Percentiles rank a stretch among this genome's conserved stretches.
Evolutionary conservation across 2,888 invertebrate species (phyloP).

Genomic region (Scrobipalpa costella): DNA sequence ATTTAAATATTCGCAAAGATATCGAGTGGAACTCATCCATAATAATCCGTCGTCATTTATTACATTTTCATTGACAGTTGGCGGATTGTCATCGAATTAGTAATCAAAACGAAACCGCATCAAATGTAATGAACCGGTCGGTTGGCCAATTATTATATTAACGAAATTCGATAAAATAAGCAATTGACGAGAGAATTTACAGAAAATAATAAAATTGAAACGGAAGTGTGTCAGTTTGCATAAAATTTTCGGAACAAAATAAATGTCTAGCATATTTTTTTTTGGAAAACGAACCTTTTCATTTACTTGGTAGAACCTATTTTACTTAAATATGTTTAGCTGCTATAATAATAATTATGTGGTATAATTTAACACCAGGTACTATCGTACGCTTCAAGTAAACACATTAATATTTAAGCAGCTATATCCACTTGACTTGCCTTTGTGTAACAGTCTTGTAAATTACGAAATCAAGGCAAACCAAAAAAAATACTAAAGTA

Average conservation of each 20-base stretch:
- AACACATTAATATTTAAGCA: slow-evolving; percentile 49
- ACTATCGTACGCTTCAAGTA: slow-evolving; percentile 22
- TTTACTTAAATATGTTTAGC: no score
- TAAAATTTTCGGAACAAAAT: no score
- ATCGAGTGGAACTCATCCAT: background rate
- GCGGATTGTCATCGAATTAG: background rate
- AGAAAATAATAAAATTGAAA: background rate
- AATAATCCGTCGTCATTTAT: background rate
- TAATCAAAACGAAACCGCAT: slow-evolving; percentile 3
- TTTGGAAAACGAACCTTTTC: no score
- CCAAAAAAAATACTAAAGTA: background rate
- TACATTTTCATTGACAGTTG: background rate
- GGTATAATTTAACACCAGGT: background rate
- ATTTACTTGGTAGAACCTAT: no score
- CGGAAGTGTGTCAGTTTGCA: background rate
- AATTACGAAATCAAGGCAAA: background rate
- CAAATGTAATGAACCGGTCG: slow-evolving; percentile 6
- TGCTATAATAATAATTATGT: no score
- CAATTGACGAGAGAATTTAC: background rate
- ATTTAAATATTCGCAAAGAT: background rate
- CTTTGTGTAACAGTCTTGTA: slow-evolving; percentile 31
- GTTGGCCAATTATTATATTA: slow-evolving; percentile 1
- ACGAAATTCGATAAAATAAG: slow-evolving; percentile 1
- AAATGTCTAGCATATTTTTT: no score
- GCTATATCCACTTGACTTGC: slow-evolving; percentile 42